These are phyloP conservation scores for Strix occidentalis DNA, from an alignment of 2,797 vertebrate genomes.

Conservation along the genomic window DNA sequence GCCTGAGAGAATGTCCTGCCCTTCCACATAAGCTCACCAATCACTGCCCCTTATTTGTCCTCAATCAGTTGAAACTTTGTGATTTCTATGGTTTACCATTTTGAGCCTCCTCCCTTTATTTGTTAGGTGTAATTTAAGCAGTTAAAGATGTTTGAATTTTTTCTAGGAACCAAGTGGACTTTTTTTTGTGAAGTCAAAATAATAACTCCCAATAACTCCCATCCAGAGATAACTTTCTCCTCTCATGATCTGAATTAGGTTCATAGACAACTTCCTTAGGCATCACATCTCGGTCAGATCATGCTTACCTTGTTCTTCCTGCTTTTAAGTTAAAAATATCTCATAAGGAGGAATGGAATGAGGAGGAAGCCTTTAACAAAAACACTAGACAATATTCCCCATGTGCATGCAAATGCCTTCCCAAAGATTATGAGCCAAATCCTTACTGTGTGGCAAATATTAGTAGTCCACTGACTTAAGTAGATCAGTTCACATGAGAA, in stretches of 20 bases:
- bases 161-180: neutral
- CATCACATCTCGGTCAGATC: neutral
- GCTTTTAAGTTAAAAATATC: neutral
- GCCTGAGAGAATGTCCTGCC: neutral
- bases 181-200: neutral
- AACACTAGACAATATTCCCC: constrained; percentile 14
- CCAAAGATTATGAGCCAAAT: constrained; percentile 47
- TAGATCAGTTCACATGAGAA: constrained; percentile 53
- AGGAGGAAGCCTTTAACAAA: constrained; percentile 32
- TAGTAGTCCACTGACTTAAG: constrained; percentile 41
- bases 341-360: neutral
- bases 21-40: neutral
- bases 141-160: neutral
- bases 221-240: neutral
- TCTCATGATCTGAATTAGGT: neutral
- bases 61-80: neutral
- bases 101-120: neutral
- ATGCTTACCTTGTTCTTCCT: neutral
- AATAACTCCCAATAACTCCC: neutral
- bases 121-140: neutral
- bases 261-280: neutral
- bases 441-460: constrained; percentile 34
- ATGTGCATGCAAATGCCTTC: constrained; percentile 26
- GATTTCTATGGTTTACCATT: neutral
- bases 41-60: neutral